These are phyloP conservation scores for Leucozona laternaria DNA, from an alignment of 2,888 invertebrate species.

Conservation along the genomic window DNA sequence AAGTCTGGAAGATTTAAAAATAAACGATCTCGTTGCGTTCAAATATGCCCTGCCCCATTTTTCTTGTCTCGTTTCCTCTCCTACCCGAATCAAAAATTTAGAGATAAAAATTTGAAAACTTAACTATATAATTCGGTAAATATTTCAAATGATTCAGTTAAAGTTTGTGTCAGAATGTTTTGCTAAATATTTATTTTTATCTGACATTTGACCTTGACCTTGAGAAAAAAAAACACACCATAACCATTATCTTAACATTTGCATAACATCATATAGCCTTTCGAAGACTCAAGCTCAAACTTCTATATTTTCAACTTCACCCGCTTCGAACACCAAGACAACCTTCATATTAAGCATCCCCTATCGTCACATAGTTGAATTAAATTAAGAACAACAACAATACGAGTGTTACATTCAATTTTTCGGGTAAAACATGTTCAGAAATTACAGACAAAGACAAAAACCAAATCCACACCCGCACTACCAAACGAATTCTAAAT, in stretches of 20 bases:
- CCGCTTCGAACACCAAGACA: not conserved
- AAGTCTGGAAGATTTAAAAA: no score
- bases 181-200: not conserved
- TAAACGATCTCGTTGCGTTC: no score
- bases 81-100: not conserved
- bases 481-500: slow-evolving; percentile 11
- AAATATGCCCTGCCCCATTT: no score
- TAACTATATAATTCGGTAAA: not conserved
- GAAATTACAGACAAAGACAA: slow-evolving; percentile 50
- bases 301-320: not conserved
- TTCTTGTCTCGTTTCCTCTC: no score
- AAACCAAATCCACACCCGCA: slow-evolving; percentile 30
- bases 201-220: slow-evolving; percentile 6
- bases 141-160: no score
- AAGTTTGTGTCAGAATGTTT: not conserved
- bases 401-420: slow-evolving; percentile 47
- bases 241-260: not conserved
- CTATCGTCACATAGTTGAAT: slow-evolving; percentile 72
- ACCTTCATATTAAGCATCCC: slow-evolving; percentile 10
- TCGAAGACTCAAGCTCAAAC: not conserved
- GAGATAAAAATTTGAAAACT: not conserved
- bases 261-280: not conserved
- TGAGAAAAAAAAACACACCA: not conserved
- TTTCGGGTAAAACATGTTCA: slow-evolving; percentile 49
- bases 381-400: slow-evolving; percentile 64